Base-by-base conservation (phyloP, 2,797 vertebrate genomes). In the Poecilia velifera region DNA sequence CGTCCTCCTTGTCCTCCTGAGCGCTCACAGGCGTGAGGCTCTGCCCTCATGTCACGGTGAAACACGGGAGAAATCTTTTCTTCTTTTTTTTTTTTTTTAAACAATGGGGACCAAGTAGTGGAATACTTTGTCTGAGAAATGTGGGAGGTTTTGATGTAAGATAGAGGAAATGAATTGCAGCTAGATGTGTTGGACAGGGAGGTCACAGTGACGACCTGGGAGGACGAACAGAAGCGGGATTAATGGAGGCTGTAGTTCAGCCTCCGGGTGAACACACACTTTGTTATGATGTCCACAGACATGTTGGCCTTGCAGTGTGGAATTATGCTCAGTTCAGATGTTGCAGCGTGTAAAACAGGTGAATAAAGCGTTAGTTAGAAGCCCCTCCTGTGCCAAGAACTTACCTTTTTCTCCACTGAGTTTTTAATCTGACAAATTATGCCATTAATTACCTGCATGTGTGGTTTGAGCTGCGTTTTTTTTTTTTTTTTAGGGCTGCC, bases 141-240 rank as follows among this genome's bases (percentile, higher is more conserved):
- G 80, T 78, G 82, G 85, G 76, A 75, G 80, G 72, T 85, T 90
- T 82, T 86, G 83, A 90, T 81, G 81, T 83, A 89, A 87, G 81
- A 88, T 86, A 83, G 86, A 82, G 76, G 62, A 82, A 90, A 86
- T 89, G 74, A 86, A 81, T 89, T 77, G 79, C 8, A 41, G 51
- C 39, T 86, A 81, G 89, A 74, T 92, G 88, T 93, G 88, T 92
- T 88, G 45, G 87, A 82, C 79, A 10, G 91, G 80, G 71, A 87
- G 75, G 34, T 76, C 66, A 66, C 90, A 76, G 49, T 2, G 2
- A 22, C 22, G 49, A 22, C 49, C 49, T 7, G 18, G 20, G 49
- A 51, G 81, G 45, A 46, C 59, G 39, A 31, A 66, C 9, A 14
- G 6, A 55, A 4, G 47, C 10, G 1, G 34, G 8, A 36, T 36